Conservation (phyloP, 1,140 invertebrate genomes). For the Latrodectus geometricus region DNA sequence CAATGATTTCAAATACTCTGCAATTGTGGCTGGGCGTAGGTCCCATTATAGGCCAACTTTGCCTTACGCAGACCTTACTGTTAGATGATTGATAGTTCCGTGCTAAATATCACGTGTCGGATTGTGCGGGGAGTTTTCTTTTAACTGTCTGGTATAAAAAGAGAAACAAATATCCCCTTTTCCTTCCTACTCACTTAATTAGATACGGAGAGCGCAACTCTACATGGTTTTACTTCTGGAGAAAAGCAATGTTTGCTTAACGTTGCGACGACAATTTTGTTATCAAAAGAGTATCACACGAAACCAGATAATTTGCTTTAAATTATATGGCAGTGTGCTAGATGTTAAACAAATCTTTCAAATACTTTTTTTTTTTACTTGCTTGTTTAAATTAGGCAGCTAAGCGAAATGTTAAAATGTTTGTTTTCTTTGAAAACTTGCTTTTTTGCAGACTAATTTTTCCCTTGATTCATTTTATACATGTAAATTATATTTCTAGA, state of each 20-base stretch:
- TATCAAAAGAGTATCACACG: neutral
- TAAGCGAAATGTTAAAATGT: no score
- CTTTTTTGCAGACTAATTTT: no score
- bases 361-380: no score
- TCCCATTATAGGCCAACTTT: neutral
- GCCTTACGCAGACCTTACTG: neutral
- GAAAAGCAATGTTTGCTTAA: neutral
- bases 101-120: conserved; percentile 11
- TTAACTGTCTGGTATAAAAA: no score
- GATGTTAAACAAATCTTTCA: neutral
- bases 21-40: conserved; percentile 36
- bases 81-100: conserved; percentile 4
- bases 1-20: conserved; percentile 30
- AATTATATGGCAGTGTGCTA: neutral
- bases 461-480: no score
- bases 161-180: no score
- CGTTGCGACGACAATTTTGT: neutral
- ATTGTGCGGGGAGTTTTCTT: no score
- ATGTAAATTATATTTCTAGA: no score
- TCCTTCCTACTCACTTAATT: no score
- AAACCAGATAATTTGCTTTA: conserved; percentile 4
- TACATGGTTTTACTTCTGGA: neutral
- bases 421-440: no score
- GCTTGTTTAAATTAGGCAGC: no score
- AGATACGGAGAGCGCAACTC: no score